phyloP scores from a whole-genome alignment of 2,888 invertebrate genomes.

The Drosophila siamana region DNA sequence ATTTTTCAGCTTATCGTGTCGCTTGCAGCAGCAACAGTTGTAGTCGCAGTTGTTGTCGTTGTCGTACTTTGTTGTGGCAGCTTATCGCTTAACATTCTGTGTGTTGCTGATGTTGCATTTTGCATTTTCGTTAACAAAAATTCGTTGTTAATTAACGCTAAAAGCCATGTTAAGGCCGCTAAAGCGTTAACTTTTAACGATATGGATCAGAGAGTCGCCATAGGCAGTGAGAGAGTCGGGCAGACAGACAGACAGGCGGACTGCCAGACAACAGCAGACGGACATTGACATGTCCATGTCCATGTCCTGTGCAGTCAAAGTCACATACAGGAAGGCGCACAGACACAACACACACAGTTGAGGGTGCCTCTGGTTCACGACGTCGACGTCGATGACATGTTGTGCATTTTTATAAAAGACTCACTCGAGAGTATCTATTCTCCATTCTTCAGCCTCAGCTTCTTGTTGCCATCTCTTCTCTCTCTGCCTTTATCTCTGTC shows the following conservation, averaged over 20 bases:
- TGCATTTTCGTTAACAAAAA: constrained; percentile 62
- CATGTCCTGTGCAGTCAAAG: constrained; percentile 79
- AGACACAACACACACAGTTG: constrained; percentile 45
- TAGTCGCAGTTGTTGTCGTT: constrained; percentile 15
- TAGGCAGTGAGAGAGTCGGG: constrained; percentile 29
- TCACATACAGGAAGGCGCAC: constrained; percentile 63
- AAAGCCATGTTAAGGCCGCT: constrained; percentile 80
- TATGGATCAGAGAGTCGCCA: constrained; percentile 75
- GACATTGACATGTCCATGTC: constrained; percentile 81
- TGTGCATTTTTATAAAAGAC: constrained; percentile 81
- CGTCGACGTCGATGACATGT: constrained; percentile 74
- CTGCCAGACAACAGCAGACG: constrained; percentile 24
- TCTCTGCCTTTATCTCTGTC: constrained; percentile 15
- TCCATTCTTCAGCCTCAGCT: constrained; percentile 2
- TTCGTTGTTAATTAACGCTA: constrained; percentile 82
- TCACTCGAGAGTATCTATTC: constrained; percentile 57
- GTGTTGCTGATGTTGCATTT: constrained; percentile 52
- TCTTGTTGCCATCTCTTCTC: constrained; percentile 1
- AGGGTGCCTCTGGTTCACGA: constrained; percentile 72
- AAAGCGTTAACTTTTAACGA: constrained; percentile 81
- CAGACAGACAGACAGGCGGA: constrained; percentile 19
- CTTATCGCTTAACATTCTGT: constrained; percentile 72
- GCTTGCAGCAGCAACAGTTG: not conserved
- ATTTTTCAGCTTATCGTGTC: constrained; percentile 54
- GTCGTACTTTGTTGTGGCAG: constrained; percentile 40